phyloP scores from a whole-genome alignment of 53 echinoderm and acorn worm species.

The Echinarachnius parma region DNA sequence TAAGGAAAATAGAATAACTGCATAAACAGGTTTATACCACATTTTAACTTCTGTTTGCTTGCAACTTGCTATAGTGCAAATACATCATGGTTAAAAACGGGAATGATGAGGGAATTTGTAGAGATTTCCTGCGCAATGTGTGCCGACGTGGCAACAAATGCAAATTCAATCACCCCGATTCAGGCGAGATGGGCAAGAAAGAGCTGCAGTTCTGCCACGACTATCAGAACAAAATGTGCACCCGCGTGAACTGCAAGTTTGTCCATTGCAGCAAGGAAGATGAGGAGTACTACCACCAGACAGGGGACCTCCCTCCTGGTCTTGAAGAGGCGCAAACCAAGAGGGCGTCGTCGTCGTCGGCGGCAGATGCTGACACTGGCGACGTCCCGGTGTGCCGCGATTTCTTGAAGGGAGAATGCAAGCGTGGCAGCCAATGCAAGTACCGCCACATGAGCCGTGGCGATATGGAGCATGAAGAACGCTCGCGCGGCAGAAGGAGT shows the following conservation, averaged over 20 bases:
- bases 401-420: constrained; percentile 76
- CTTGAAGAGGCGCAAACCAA: constrained; percentile 50
- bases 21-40: no score
- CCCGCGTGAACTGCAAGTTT: constrained; percentile 76
- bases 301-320: constrained; percentile 78
- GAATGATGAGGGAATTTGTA: constrained; percentile 58
- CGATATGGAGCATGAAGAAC: constrained; percentile 79
- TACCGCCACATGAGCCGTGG: constrained; percentile 91
- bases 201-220: constrained; percentile 82
- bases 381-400: constrained; percentile 90
- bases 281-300: constrained; percentile 88
- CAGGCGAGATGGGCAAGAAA: constrained; percentile 37
- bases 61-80: no score
- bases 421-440: constrained; percentile 75
- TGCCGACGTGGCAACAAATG: constrained; percentile 90
- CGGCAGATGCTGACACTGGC: constrained; percentile 39
- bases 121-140: constrained; percentile 90
- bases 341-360: background rate
- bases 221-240: constrained; percentile 85
- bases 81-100: constrained; percentile 39
- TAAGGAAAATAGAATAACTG: no score
- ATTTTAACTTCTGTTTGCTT: background rate
- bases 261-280: constrained; percentile 84
- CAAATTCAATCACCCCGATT: constrained; percentile 83
- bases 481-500: constrained; percentile 20